Evolutionary conservation across 2,797 vertebrate genomes (phyloP), one percentile per base, ranked within the genome.

Genomic region (Manis javanica): DNA sequence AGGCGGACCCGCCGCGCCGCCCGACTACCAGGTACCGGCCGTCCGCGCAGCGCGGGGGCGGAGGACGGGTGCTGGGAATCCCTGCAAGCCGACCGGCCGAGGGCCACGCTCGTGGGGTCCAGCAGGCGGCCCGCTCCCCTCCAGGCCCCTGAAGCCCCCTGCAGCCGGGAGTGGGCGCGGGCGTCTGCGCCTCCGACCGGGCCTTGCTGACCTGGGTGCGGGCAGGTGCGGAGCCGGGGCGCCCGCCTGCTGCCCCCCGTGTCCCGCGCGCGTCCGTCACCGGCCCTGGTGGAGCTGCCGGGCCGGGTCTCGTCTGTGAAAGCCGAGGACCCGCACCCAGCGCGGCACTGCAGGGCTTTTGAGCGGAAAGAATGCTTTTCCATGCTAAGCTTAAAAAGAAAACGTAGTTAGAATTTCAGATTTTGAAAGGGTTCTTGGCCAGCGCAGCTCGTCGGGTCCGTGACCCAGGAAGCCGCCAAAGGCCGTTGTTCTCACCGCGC

Each of bases 11-110:
- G 99, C 99, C 89, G 98, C 99, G 96, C 99, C 99, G 97, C 99
- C 99, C 24, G 99, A 99, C 96, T 99, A 99, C 99, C 99, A 99
- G 99, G 99, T 99, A 98, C 59, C 46, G 10, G 46, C 46, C 46
- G 46, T 10, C 46, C 11, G 46, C 46, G 10, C 46, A 12, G 46
- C 46, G 46, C 12, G 46, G 46, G 12, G 46, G 46, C 9, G 11
- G 46, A 46, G 46, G 1, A 46, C 9, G 46, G 46, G 46, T 46
- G 46, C 46, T 46, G 46, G 46, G 46, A 46, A 46, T 46, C 46
- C 9, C 10, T 11, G 46, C 46, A 46, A 46, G 46, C 46, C 46
- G 46, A 10, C 46, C 46, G 11, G 46, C 46, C 46, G 10, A 46
- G 10, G 12, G 46, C 12, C 11, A 11, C 10, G 46, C 46, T 11